Evolutionary conservation across 1,140 invertebrate species (phyloP).

Genomic region (Papilio helenus): DNA sequence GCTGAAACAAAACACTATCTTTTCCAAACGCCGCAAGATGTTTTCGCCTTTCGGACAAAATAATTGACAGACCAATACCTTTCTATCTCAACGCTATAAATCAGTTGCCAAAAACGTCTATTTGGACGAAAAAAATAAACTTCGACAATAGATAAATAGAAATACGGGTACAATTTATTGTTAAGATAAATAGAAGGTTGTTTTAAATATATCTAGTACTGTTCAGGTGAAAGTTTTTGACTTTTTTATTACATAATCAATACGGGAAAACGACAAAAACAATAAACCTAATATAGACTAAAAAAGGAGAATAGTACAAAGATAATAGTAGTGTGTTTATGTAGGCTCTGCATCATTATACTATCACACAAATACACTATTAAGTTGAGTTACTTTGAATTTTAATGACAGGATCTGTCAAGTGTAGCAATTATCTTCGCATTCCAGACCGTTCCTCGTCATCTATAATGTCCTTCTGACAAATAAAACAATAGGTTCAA

Average conservation of each 20-base stretch:
- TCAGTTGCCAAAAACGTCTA: conserved; percentile 35
- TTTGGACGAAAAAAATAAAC: conserved; percentile 29
- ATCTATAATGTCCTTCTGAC: too few relatives aligned
- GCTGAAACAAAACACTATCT: conserved; percentile 24
- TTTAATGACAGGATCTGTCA: too few relatives aligned
- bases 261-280: conserved; percentile 3
- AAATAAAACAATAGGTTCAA: too few relatives aligned
- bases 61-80: conserved; percentile 33
- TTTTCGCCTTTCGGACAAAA: conserved; percentile 26
- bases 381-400: too few relatives aligned
- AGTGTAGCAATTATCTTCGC: too few relatives aligned
- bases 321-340: too few relatives aligned
- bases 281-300: not conserved
- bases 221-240: conserved; percentile 28
- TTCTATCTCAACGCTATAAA: conserved; percentile 27
- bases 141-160: conserved; percentile 24
- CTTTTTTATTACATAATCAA: not conserved
- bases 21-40: conserved; percentile 17
- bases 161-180: conserved; percentile 33
- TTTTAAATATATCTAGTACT: conserved; percentile 20
- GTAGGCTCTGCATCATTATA: too few relatives aligned
- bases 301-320: too few relatives aligned
- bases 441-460: too few relatives aligned
- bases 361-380: too few relatives aligned
- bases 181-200: conserved; percentile 31